These are phyloP conservation scores for Coenobita brevimanus DNA, from an alignment of 1,140 invertebrate species.

Conservation along the genomic window DNA sequence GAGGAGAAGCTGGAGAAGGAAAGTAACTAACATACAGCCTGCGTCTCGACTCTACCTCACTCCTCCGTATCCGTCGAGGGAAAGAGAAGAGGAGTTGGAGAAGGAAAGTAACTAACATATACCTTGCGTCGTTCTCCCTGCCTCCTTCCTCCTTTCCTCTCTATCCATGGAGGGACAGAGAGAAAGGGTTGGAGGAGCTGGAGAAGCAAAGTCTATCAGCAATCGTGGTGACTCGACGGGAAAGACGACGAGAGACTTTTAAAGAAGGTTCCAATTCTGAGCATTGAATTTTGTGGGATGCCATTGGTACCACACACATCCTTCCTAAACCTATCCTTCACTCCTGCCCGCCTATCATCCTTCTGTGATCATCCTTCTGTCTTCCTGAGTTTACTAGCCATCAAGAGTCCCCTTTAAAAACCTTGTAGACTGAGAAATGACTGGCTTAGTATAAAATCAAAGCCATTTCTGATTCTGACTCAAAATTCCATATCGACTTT, in stretches of 20 bases:
- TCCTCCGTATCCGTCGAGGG: background rate
- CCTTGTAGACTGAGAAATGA: no score
- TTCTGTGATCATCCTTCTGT: background rate
- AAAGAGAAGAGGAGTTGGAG: no score
- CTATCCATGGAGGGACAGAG: background rate
- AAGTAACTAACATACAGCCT: background rate
- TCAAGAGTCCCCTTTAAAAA: no score
- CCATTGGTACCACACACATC: background rate
- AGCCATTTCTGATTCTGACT: no score
- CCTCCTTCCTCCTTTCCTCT: background rate
- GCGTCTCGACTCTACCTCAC: background rate
- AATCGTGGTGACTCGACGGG: no score
- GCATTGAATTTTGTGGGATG: background rate
- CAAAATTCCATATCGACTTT: no score
- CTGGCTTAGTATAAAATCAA: no score
- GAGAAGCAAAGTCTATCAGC: no score
- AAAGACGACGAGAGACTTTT: no score
- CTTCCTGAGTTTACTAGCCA: no score
- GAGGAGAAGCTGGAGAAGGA: background rate
- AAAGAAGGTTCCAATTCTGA: background rate
- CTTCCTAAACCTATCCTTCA: background rate
- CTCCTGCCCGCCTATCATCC: background rate
- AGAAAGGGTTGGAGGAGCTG: background rate
- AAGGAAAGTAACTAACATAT: background rate
- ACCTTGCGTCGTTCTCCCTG: conserved; percentile 27